Percentiles rank a stretch among this genome's conserved stretches.
phyloP scores from a whole-genome alignment of 92 coral and sea anemone genomes.

The Paragorgia papillata region DNA sequence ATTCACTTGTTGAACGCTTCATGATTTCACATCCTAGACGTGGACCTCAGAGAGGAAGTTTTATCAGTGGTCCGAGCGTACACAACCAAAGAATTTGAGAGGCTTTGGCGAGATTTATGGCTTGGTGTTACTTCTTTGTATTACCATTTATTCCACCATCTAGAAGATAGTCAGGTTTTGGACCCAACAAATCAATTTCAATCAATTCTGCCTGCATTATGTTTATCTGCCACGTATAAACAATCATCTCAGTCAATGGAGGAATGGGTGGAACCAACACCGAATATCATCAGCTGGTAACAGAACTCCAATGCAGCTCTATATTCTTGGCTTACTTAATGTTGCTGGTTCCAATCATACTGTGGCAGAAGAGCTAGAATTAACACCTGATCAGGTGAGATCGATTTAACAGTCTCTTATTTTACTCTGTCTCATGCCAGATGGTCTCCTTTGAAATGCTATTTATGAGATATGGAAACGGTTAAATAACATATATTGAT shows the following conservation, averaged over 20 bases:
- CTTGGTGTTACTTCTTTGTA: constrained; percentile 50
- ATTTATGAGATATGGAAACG: too few species aligned
- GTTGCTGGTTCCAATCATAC: constrained; percentile 47
- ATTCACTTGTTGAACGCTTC: too few species aligned
- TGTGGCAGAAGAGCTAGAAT: constrained; percentile 51
- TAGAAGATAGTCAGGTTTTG: constrained; percentile 55
- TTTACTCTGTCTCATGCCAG: too few species aligned
- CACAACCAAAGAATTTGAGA: constrained; percentile 51
- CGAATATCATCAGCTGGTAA: constrained; percentile 59
- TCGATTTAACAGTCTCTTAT: background rate
- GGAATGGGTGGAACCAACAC: constrained; percentile 55
- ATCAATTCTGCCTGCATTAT: constrained; percentile 49
- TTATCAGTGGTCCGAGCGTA: too few species aligned
- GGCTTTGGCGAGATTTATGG: constrained; percentile 50
- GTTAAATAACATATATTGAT: too few species aligned
- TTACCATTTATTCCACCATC: constrained; percentile 53
- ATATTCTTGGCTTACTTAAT: constrained; percentile 53
- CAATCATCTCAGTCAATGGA: constrained; percentile 55
- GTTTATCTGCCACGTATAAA: constrained; percentile 54
- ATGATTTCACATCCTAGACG: too few species aligned
- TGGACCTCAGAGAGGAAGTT: too few species aligned
- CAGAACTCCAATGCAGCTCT: constrained; percentile 60
- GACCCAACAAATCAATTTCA: constrained; percentile 46
- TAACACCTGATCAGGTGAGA: constrained; percentile 21
- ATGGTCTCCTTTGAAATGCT: background rate